Evolutionary conservation across 2,888 invertebrate species (phyloP).

Genomic region (Drosophila algonquin): DNA sequence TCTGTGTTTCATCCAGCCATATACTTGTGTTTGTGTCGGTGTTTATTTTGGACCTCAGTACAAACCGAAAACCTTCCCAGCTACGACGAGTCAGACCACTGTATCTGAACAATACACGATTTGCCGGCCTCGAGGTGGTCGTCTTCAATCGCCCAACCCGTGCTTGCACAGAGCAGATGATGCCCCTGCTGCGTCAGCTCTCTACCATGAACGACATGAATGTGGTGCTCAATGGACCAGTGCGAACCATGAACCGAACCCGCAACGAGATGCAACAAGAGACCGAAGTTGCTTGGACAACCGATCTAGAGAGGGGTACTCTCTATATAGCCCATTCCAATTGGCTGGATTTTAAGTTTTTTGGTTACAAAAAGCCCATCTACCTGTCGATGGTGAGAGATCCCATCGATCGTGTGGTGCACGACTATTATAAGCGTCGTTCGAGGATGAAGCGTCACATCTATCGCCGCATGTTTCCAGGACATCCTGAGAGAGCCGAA

Average conservation of each 20-base stretch:
- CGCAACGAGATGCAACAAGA: conserved; percentile 89
- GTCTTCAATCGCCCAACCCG: conserved; percentile 96
- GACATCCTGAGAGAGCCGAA: conserved; percentile 87
- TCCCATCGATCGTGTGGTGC: conserved; percentile 93
- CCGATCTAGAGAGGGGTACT: conserved; percentile 89
- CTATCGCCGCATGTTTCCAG: conserved; percentile 86
- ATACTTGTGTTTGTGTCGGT: neutral
- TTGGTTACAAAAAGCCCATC: conserved; percentile 90
- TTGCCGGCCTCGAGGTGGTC: conserved; percentile 89
- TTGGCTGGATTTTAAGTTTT: conserved; percentile 93
- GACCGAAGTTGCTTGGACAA: conserved; percentile 87
- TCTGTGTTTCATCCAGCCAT: conserved; percentile 19
- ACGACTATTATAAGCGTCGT: conserved; percentile 94
- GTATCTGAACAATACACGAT: conserved; percentile 90
- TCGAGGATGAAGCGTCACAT: conserved; percentile 88
- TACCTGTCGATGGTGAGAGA: conserved; percentile 94
- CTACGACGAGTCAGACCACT: conserved; percentile 52
- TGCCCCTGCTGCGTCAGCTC: conserved; percentile 85
- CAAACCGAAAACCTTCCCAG: conserved; percentile 35
- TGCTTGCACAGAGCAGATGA: conserved; percentile 93
- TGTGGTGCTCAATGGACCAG: conserved; percentile 85
- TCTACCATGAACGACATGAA: conserved; percentile 85
- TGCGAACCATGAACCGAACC: conserved; percentile 48
- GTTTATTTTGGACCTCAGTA: conserved; percentile 2
- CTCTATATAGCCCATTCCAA: conserved; percentile 94